Evolutionary conservation across 2,797 vertebrate species (phyloP).

Genomic region (Gallinago stenura): DNA sequence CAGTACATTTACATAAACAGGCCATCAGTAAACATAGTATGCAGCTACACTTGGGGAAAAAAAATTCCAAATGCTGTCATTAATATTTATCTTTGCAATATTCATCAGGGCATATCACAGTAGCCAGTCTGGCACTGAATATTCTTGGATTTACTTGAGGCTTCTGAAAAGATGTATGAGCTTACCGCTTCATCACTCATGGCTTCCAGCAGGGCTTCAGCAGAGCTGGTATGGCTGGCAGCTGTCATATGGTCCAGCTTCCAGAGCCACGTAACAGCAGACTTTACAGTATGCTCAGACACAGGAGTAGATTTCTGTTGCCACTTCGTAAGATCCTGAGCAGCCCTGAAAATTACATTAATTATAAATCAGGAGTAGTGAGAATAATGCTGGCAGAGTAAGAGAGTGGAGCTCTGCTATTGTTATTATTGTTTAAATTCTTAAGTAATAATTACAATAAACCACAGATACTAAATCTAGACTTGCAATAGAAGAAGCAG

Average conservation of each 20-base stretch:
- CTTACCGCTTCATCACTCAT: constrained; percentile 78
- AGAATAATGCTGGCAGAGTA: background rate
- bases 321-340: constrained; percentile 75
- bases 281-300: constrained; percentile 61
- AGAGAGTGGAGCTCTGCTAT: background rate
- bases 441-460: background rate
- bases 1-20: constrained; percentile 39
- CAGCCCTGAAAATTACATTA: constrained; percentile 71
- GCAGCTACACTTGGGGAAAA: background rate
- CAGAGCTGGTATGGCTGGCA: constrained; percentile 13
- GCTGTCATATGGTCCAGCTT: constrained; percentile 57
- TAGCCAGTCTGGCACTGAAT: constrained; percentile 2
- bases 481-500: background rate
- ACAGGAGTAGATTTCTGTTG: constrained; percentile 65
- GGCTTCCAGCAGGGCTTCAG: constrained; percentile 79
- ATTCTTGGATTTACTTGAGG: constrained; percentile 38
- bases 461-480: background rate
- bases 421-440: background rate
- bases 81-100: constrained; percentile 55
- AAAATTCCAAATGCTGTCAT: constrained; percentile 7
- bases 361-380: background rate
- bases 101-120: constrained; percentile 11
- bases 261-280: constrained; percentile 79
- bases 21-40: background rate
- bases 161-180: constrained; percentile 38